Base-by-base conservation (phyloP, 1,140 invertebrate species). In the Lasioglossum albipes region DNA sequence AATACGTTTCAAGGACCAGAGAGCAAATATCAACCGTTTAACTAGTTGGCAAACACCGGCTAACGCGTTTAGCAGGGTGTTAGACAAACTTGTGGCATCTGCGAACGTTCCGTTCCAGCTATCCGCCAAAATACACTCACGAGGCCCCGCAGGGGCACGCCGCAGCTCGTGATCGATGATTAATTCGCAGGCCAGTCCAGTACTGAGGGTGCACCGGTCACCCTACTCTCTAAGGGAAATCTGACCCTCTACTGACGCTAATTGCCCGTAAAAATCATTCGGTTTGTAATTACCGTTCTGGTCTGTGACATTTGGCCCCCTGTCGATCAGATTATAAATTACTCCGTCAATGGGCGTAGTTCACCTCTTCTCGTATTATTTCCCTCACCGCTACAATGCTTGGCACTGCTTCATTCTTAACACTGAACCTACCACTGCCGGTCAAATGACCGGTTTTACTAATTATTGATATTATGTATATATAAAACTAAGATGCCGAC, bases 21-120 rank as follows among this genome's bases (percentile, higher is more conserved):
- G 42, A 75, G 84, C 71, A 85, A 85, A 85, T 74, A 75, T 68
- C 71, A 82, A 71, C 74, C 54, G 79, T 84, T 85, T 85, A 85
- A 85, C 79, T 82, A 85, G 79, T 85, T 82, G 54, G 79, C 71
- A 85, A 85, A 85, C 84, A 85, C n/a, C 22, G 57, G 61, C 22
- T 85, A 85, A 85, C 74, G 66, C 83, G 75, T 79, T 85, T 85
- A 80, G 42, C 45, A 62, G 41, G 45, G 64, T 27, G 65, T 68
- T 69, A 66, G 72, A 54, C 57, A 42, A 79, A 74, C 77, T 66
- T 49, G 70, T 49, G 61, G 70, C 52, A 16, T 59, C n/a, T 41
- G 27, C 61, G 61, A 42, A 45, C 42, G 59, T 13, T n/a, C 59
- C 59, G n/a, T 65, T 72, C n/a, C 69, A 69, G 36, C 54, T 59